Base-by-base conservation (phyloP, 2,797 vertebrate genomes). In the Cercopithecus diana region DNA sequence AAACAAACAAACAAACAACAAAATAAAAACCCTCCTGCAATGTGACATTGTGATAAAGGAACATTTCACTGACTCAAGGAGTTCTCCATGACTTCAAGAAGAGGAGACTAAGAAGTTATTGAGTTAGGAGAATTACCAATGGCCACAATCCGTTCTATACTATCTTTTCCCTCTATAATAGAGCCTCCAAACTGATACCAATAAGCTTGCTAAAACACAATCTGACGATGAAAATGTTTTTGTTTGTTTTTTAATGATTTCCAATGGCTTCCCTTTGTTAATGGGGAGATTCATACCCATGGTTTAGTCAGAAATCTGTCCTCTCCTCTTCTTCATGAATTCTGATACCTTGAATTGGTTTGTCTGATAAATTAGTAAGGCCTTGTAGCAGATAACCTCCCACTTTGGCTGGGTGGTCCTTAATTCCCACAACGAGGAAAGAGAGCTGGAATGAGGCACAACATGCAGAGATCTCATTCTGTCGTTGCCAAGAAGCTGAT, bases 11-110 rank as follows among this genome's bases (percentile, higher is more conserved):
- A 50, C 15, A 50, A 50, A 50, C 14, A 50, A 50, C 48, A 57
- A 92, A 95, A 61, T 39, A 50, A 19, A 52, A 92, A 83, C 45
- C 14, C 39, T 52, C 12, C 24, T 75, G 64, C 11, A 48, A 3
- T 77, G 45, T 93, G 85, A 90, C 30, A 57, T 5, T 33, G 30
- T 43, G 41, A 88, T 67, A 70, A 95, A 97, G 72, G 94, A 84
- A 52, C n/a, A 93, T 76, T 88, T 96, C n/a, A 88, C 7, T 93
- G 64, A 94, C 26, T 72, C 81, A 72, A 58, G 19, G 11, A 91
- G 92, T 92, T 88, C 28, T 96, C 20, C 33, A 55, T 84, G 41
- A 86, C 41, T 94, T 94, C 50, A 89, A 41, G 58, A 28, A 76
- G 61, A 24, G 19, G 9, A 70, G 50, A 94, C 17, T 39, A 89